Evolutionary conservation across 2,888 invertebrate genomes (phyloP), one percentile per base, ranked within the genome.

Genomic region (Orthosia gothica): DNA sequence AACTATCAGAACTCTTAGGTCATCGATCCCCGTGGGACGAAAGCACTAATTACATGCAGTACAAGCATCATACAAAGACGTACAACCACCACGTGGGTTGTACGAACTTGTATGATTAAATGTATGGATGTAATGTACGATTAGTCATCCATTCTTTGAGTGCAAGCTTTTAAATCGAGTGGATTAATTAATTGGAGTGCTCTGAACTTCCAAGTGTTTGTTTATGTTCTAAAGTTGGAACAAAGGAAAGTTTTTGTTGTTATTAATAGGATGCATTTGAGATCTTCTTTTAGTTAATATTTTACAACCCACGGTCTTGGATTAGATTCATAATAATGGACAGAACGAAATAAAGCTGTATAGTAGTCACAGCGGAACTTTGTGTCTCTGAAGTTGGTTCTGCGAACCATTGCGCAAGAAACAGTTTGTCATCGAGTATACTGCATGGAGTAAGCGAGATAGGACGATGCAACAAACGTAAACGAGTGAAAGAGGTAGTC

Each of bases 21-120:
- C 94, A 91, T 88, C 86, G 94, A 87, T 88, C 93, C 90, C 87
- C 90, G 94, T 95, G 94, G 94, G 94, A 91, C 86, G 93, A 89
- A 87, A 87, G 82, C 80, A 84, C 88, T 93, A 92, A 93, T 93
- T 93, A 89, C 91, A 91, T 90, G 88, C 91, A 89, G 55, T 68
- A 79, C 71, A 40, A 71, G 59, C 26, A 66, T 32, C 47, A 75
- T 54, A 67, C 82, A 82, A 70, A 63, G 49, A 73, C 69, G 62
- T 73, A 76, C 52, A 59, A 63, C 16, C 26, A 79, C 54, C 87
- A 83, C 69, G 86, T 87, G 86, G 84, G 86, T 18, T 63, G 79
- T 73, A 63, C 63, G 75, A 62, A 71, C 57, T 26, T 68, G 50
- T 74, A 61, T 63, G 70, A 76, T 70, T 76, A 47, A 66, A 79